Evolutionary conservation across 2,888 invertebrate species (phyloP), one percentile per base, ranked within the genome.

Genomic region (Baccha elongata): DNA sequence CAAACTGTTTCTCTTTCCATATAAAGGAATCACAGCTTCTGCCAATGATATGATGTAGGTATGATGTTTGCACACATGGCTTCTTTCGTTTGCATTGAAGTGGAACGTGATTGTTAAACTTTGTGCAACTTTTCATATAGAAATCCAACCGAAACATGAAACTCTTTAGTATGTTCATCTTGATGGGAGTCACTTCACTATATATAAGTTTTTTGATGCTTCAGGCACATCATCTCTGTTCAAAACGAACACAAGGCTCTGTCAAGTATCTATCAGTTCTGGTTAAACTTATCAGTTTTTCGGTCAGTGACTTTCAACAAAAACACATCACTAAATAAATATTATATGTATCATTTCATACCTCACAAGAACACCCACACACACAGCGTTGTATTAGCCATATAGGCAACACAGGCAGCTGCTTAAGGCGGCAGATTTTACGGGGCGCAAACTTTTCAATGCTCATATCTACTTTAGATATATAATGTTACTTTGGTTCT

Each of bases 251-350:
- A 52, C 6, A 32, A 11, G 10, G 4, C 4, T 1, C 15, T 3
- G 13, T 40, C 7, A 19, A 37, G 37, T 37, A 37, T 7, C 37
- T 2, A 35, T 21, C 23, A 23, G 23, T 35, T 21, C 5, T 15
- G 13, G 1, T 11, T 19, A 53, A 35, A 35, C 55, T 40, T 40
- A 44, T 67, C 67, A 21, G 1, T 2, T 67, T 52, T 67, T 32
- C 67, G 44, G 52, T 67, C 53, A 53, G 7, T 67, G 67, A 67
- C 50, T 50, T 53, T 32, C 17, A 53, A 35, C 10, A 53, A 32
- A 29, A 52, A 6, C 7, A 3, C 8, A 50, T n/a, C n/a, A 10
- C 4, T 15, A 52, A 50, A 26, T 21, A 1, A 8, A 11, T 19
- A 11, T 19, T 19, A 44, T 44, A 7, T 44, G 2, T 44, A 7